Percentiles rank a stretch among this genome's conserved stretches.
These are phyloP conservation scores for Phrynocephalus versicolor DNA, from an alignment of 2,113 vertebrate species.

Conservation along the genomic window DNA sequence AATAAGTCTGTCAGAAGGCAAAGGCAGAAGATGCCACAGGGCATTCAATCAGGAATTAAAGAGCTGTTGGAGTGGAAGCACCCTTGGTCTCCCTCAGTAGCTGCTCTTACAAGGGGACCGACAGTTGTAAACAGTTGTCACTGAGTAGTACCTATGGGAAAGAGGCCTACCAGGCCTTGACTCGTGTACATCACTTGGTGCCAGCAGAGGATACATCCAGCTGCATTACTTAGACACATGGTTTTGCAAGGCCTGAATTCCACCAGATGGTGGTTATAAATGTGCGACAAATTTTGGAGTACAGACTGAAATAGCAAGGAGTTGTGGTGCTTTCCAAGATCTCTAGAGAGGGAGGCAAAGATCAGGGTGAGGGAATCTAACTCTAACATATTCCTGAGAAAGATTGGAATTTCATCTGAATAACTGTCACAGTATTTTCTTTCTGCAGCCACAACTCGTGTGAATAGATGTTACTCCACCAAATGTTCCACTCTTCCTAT, in stretches of 20 bases:
- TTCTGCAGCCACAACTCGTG: not conserved
- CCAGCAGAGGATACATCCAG: not conserved
- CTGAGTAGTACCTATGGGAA: not conserved
- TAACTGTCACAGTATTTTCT: not conserved
- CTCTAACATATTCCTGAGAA: not conserved
- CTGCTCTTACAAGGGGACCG: no score
- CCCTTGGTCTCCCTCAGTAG: not conserved
- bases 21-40: not conserved
- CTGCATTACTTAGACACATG: not conserved
- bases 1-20: not conserved
- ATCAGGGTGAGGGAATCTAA: no score
- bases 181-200: not conserved
- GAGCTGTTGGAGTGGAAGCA: not conserved
- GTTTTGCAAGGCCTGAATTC: not conserved
- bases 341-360: no score
- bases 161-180: not conserved
- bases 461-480: not conserved
- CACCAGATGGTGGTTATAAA: not conserved
- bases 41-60: not conserved
- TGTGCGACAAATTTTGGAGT: no score
- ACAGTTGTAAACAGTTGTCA: no score
- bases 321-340: no score
- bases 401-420: not conserved
- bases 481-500: not conserved
- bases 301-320: no score